A percentile compares a stretch with the other conserved stretches of the same genome.
Evolutionary conservation across 1,140 invertebrate genomes (phyloP).

Genomic region (Cydia strobilella): DNA sequence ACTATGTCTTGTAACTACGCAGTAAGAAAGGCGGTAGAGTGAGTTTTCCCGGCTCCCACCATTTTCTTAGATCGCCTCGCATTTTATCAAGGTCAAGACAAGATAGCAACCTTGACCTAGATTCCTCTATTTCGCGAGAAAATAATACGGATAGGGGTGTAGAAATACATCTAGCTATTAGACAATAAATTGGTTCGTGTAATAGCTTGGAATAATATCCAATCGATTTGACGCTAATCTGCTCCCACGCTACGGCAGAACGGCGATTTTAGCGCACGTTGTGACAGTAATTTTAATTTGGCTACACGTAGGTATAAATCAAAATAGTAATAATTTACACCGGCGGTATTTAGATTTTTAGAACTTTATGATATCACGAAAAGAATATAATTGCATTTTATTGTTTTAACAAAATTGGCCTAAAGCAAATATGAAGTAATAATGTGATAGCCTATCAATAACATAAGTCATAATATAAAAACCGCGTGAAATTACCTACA

Average conservation of each 20-base stretch:
- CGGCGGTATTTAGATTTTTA: not conserved
- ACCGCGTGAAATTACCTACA: too few species aligned
- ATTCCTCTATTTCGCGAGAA: not conserved
- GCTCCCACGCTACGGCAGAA: not conserved
- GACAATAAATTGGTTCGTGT: constrained; percentile 18
- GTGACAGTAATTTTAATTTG: not conserved
- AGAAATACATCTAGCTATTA: not conserved
- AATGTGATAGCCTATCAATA: too few species aligned
- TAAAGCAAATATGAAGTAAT: too few species aligned
- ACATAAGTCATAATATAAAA: too few species aligned
- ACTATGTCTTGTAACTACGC: not conserved
- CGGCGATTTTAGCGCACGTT: not conserved
- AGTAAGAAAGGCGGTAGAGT: not conserved
- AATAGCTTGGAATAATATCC: constrained; percentile 5
- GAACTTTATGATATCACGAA: too few species aligned
- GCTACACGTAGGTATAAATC: not conserved
- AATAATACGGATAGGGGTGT: not conserved
- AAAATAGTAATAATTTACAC: not conserved
- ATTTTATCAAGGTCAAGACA: constrained; percentile 28
- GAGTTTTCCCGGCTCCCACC: not conserved
- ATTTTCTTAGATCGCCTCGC: constrained; percentile 16
- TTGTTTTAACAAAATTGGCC: too few species aligned
- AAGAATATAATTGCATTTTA: too few species aligned
- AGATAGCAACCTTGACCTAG: constrained; percentile 17
- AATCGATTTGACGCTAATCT: not conserved